Percentiles rank a stretch among this genome's conserved stretches.
Evolutionary conservation across 2,113 vertebrate species (phyloP).

Genomic region (Noctilio leporinus): DNA sequence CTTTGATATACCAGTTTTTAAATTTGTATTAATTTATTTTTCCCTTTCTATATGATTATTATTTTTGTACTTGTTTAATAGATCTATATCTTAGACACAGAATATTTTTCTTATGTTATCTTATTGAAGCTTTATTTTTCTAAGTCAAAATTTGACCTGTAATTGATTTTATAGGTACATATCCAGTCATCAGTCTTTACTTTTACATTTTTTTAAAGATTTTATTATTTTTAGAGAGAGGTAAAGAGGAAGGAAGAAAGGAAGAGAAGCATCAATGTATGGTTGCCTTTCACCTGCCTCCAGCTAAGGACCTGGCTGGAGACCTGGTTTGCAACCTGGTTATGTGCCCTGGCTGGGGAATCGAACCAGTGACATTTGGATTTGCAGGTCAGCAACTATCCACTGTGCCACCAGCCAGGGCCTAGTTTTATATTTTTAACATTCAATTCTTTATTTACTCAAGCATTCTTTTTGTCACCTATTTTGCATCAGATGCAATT

Average conservation of each 20-base stretch:
- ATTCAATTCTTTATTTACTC: neutral
- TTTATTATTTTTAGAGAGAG: too few relatives aligned
- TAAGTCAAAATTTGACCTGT: neutral
- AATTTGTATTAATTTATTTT: neutral
- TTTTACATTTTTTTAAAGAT: neutral
- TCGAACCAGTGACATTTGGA: too few relatives aligned
- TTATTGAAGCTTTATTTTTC: neutral
- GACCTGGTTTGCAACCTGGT: too few relatives aligned
- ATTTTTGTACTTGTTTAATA: neutral
- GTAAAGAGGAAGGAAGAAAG: too few relatives aligned
- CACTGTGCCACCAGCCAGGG: too few relatives aligned
- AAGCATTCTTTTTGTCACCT: neutral
- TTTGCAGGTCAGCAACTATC: too few relatives aligned
- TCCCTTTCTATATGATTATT: neutral
- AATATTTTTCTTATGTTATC: neutral
- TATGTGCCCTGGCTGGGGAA: too few relatives aligned
- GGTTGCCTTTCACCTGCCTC: too few relatives aligned
- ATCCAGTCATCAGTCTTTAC: neutral
- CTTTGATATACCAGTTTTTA: neutral
- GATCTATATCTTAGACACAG: neutral
- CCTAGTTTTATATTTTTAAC: too few relatives aligned
- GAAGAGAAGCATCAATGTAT: too few relatives aligned
- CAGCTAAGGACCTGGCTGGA: too few relatives aligned
- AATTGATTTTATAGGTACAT: neutral
- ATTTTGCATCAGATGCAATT: neutral